These are phyloP conservation scores for Megaleporinus macrocephalus DNA, from an alignment of 2,113 vertebrate genomes.

Conservation along the genomic window DNA sequence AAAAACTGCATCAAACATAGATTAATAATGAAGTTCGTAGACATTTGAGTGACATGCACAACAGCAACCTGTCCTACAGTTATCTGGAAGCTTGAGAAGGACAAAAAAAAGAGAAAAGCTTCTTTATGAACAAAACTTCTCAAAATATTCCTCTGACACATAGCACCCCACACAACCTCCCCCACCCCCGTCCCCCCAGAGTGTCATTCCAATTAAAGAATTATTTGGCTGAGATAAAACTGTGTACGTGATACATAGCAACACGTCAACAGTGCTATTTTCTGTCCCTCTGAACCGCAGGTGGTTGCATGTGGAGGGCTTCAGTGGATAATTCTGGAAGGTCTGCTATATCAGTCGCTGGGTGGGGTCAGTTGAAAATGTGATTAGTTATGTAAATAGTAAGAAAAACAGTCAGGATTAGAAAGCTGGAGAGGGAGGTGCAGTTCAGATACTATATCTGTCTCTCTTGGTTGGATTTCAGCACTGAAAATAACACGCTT, in stretches of 20 bases:
- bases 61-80: background rate
- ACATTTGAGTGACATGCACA: background rate
- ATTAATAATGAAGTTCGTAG: background rate
- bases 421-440: conserved; percentile 64
- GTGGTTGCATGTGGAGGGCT: conserved; percentile 13
- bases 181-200: too few relatives aligned
- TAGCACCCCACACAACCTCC: too few relatives aligned
- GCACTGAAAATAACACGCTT: conserved; percentile 55
- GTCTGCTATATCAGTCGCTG: conserved; percentile 35
- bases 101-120: too few relatives aligned
- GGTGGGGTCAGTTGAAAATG: conserved; percentile 62
- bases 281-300: conserved; percentile 29
- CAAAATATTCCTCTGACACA: background rate
- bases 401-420: conserved; percentile 68
- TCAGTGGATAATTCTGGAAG: conserved; percentile 39
- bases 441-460: conserved; percentile 53
- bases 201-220: conserved; percentile 5
- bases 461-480: conserved; percentile 46
- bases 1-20: too few relatives aligned
- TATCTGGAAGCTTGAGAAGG: background rate
- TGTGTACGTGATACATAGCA: background rate
- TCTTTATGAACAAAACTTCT: background rate
- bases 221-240: background rate
- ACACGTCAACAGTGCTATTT: conserved; percentile 29
- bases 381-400: conserved; percentile 69